phyloP scores from a whole-genome alignment of 1,140 invertebrate species.

The Tetragonula clypearis region DNA sequence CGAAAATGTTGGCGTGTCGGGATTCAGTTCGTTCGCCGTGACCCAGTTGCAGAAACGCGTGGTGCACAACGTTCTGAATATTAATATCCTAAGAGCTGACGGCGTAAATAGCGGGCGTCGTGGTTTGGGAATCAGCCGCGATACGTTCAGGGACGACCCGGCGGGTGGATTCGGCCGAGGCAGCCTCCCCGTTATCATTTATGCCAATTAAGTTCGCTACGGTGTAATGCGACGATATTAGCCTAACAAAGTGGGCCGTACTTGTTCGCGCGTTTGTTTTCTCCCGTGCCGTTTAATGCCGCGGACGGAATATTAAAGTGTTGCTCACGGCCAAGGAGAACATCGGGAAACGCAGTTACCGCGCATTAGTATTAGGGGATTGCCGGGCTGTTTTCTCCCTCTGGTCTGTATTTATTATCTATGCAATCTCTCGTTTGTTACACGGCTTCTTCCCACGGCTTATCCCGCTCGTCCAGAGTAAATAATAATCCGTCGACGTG shows the following conservation, averaged over 20 bases:
- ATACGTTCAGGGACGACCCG: background rate
- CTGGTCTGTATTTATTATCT: constrained; percentile 19
- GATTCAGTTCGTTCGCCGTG: constrained; percentile 10
- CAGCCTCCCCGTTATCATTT: constrained; percentile 31
- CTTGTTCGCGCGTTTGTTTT: constrained; percentile 33
- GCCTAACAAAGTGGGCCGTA: constrained; percentile 30
- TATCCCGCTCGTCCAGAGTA: background rate
- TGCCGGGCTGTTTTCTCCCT: background rate
- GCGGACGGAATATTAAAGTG: constrained; percentile 18
- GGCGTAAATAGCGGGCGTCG: constrained; percentile 9
- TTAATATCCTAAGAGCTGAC: constrained; percentile 45
- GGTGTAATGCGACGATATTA: constrained; percentile 35
- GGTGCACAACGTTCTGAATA: constrained; percentile 17
- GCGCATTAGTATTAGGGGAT: constrained; percentile 13
- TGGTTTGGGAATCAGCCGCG: background rate
- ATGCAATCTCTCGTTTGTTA: background rate
- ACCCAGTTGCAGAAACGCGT: constrained; percentile 32
- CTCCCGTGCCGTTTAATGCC: constrained; percentile 18
- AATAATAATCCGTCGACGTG: background rate
- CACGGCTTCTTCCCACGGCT: background rate
- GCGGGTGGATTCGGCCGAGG: background rate
- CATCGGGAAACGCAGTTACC: constrained; percentile 22
- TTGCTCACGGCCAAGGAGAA: background rate
- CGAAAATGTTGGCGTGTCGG: background rate
- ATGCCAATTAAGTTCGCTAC: constrained; percentile 34